phyloP scores from a whole-genome alignment of 2,113 vertebrate species.

The Semicossyphus pulcher region DNA sequence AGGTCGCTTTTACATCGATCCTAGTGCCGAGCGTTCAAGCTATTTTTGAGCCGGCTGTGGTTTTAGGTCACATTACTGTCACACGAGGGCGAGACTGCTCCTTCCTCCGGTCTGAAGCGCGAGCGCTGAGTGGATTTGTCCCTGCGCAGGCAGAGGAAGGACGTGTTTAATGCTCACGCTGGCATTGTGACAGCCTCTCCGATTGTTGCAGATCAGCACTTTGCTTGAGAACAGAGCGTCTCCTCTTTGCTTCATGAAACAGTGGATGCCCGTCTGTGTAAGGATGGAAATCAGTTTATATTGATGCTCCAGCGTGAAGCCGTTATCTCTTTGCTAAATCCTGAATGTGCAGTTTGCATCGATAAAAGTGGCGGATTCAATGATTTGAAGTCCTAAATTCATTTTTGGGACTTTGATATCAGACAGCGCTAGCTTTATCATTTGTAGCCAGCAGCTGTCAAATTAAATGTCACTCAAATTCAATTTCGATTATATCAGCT shows the following conservation, averaged over 20 bases:
- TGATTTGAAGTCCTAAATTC: not conserved
- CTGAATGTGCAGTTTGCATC: not conserved
- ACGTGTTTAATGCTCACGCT: slow-evolving; percentile 13
- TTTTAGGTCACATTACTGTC: slow-evolving; percentile 36
- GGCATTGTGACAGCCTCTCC: slow-evolving; percentile 27
- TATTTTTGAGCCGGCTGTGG: slow-evolving; percentile 33
- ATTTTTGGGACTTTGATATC: not conserved
- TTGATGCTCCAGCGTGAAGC: not conserved
- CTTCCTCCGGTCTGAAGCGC: slow-evolving; percentile 38
- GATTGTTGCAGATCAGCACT: slow-evolving; percentile 52
- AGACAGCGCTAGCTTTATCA: not conserved
- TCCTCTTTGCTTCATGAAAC: slow-evolving; percentile 15
- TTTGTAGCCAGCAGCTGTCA: not conserved
- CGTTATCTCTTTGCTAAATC: not conserved
- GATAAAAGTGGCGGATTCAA: not conserved
- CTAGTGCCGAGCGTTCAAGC: not conserved
- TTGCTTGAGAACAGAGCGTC: slow-evolving; percentile 16
- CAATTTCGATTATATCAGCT: not conserved
- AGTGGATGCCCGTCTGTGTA: not conserved
- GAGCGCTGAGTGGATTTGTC: slow-evolving; percentile 39
- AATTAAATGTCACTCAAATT: not conserved
- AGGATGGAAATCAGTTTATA: slow-evolving; percentile 9
- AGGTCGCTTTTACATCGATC: not conserved
- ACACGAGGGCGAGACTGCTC: slow-evolving; percentile 48
- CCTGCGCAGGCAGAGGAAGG: slow-evolving; percentile 37